Base-by-base conservation (phyloP, 2,113 vertebrate genomes). In the Campylomormyrus tamandua region DNA sequence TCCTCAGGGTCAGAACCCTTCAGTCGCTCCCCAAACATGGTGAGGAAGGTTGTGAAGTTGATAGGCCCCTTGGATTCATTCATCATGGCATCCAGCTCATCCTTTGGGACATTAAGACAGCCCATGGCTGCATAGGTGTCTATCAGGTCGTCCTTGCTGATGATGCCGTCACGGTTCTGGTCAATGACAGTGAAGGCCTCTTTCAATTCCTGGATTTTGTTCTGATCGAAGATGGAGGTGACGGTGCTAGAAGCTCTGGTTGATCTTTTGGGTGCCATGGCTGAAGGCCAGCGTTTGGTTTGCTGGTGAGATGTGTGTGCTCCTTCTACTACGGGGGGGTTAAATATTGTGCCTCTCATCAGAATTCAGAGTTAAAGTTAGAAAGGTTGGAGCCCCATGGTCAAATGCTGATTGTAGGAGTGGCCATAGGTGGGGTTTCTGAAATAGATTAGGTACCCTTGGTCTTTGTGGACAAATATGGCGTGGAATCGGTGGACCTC, bases 1-100 rank as follows among this genome's bases (percentile, higher is more conserved):
- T 91, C 90, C 42, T 91, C 90, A 10, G 90, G 89, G 90, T 91
- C 89, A 8, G 86, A 91, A 96, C 96, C 96, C 94, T 97, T 97
- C 90, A 97, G 95, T 91, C 96, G 96, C 93, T 97, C 96, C 87
- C 97, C 97, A 92, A 97, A 97, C 97, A 97, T 97, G 0, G 96
- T 96, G 21, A 84, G 90, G 91, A 97, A 97, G 93, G 96, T 93
- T 0, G 96, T 97, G 92, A 97, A 97, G 94, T 97, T 97, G 92
- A 97, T 97, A 84, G 96, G 94, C 56, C 96, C 96, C 0, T 95
- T 96, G 13, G 96, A 96, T 91, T 97, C 96, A 91, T 95, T 95
- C 92, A 97, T 94, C 97, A 97, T 97, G 39, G 92, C 96, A 90
- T 97, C 97, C 91, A 97, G 93, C 91, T 97, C 97, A 91, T 97